Evolutionary conservation across 2,888 invertebrate species (phyloP).

Genomic region (Athetis lepigone): DNA sequence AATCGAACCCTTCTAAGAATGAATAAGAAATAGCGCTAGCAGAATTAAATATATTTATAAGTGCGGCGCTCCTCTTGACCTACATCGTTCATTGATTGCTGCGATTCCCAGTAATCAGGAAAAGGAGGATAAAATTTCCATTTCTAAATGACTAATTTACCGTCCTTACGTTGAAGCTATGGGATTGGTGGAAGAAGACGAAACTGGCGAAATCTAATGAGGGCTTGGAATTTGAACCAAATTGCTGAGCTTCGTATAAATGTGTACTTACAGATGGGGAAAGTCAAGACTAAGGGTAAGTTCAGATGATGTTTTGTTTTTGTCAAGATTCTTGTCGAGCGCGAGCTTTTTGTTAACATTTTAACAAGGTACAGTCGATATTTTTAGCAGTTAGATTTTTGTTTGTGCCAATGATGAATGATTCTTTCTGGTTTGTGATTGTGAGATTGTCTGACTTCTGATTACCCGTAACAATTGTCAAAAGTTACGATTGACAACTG

Average conservation of each 20-base stretch:
- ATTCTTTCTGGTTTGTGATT: no score
- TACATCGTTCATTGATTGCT: constrained; percentile 45
- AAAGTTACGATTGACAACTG: no score
- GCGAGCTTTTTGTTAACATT: no score
- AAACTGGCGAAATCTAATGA: constrained; percentile 48
- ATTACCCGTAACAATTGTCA: no score
- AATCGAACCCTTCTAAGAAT: neutral
- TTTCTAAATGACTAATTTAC: constrained; percentile 46
- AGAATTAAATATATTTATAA: constrained; percentile 24
- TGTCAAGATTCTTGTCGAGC: no score
- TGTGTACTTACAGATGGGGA: constrained; percentile 2
- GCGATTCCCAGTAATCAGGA: constrained; percentile 37
- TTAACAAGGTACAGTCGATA: no score
- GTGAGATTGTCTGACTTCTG: no score
- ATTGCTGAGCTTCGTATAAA: constrained; percentile 21
- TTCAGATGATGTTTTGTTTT: no score
- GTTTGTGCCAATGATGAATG: no score
- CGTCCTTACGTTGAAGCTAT: constrained; percentile 18
- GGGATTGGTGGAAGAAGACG: constrained; percentile 15
- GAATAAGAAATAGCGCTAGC: constrained; percentile 24
- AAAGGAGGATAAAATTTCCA: constrained; percentile 38
- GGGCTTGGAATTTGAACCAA: constrained; percentile 15
- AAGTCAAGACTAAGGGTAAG: constrained; percentile 1
- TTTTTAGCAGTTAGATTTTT: no score
- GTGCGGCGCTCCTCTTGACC: constrained; percentile 35